Percentiles rank a stretch among this genome's conserved stretches.
Conservation (phyloP, 2,797 vertebrate genomes). For the Natrix natrix region DNA sequence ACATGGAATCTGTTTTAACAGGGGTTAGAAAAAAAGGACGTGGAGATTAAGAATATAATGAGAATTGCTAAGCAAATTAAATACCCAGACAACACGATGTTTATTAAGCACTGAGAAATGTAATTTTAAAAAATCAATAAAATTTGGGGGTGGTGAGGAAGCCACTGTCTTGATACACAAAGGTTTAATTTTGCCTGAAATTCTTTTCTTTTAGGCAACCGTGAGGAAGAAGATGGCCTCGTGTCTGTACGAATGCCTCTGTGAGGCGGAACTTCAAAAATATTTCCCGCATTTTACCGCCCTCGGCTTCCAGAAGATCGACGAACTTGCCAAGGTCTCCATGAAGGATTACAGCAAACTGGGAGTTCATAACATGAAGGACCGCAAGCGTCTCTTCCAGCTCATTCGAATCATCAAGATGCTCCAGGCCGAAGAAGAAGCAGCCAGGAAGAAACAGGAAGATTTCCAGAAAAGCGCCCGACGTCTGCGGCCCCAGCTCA, state of each 20-base stretch:
- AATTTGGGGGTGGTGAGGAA: too few relatives aligned
- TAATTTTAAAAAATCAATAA: too few relatives aligned
- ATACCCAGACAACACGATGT: too few relatives aligned
- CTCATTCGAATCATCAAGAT: slow-evolving; percentile 83
- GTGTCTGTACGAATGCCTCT: slow-evolving; percentile 83
- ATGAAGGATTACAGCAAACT: slow-evolving; percentile 82
- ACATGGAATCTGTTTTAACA: too few relatives aligned
- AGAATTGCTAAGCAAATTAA: too few relatives aligned
- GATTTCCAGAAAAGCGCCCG: slow-evolving; percentile 47
- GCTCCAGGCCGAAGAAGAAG: slow-evolving; percentile 68
- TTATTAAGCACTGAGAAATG: too few relatives aligned
- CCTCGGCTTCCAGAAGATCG: slow-evolving; percentile 75
- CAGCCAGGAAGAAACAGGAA: slow-evolving; percentile 46
- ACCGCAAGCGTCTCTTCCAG: slow-evolving; percentile 82
- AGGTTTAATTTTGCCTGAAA: slow-evolving; percentile 18
- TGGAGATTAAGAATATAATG: too few relatives aligned
- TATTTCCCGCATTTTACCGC: slow-evolving; percentile 81
- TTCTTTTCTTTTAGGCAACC: slow-evolving; percentile 37
- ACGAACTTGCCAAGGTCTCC: slow-evolving; percentile 79
- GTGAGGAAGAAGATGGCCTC: slow-evolving; percentile 74
- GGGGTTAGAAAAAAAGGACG: too few relatives aligned
- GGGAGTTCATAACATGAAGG: slow-evolving; percentile 81
- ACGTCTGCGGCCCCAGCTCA: slow-evolving; percentile 45
- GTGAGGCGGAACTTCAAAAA: slow-evolving; percentile 79
- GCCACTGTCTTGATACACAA: background rate